These are phyloP conservation scores for Tetragonula carbonaria DNA, from an alignment of 2,888 invertebrate species.

Conservation along the genomic window DNA sequence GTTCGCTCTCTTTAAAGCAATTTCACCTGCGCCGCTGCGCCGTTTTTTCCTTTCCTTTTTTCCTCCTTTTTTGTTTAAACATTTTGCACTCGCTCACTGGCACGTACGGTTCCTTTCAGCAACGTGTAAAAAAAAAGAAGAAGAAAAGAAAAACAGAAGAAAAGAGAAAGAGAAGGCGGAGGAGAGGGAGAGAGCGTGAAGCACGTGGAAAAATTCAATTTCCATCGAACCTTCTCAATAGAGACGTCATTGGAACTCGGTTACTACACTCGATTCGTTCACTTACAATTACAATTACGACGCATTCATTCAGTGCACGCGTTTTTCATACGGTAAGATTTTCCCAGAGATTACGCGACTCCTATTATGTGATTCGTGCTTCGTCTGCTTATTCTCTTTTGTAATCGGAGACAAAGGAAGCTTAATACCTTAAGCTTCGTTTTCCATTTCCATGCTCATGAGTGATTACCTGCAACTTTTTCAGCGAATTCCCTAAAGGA, in stretches of 20 bases:
- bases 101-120: neutral
- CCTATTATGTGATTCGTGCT: slow-evolving; percentile 50
- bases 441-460: slow-evolving; percentile 31
- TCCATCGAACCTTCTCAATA: neutral
- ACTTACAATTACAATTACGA: slow-evolving; percentile 26
- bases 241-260: slow-evolving; percentile 18
- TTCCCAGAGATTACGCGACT: slow-evolving; percentile 38
- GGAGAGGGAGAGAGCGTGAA: neutral
- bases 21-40: neutral
- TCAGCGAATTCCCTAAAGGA: slow-evolving; percentile 3
- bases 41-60: neutral
- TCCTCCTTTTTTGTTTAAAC: neutral
- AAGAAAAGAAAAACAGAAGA: too few relatives aligned
- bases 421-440: slow-evolving; percentile 50
- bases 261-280: slow-evolving; percentile 21
- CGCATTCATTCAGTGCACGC: slow-evolving; percentile 5
- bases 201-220: neutral
- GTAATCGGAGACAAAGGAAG: slow-evolving; percentile 42
- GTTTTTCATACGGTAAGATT: slow-evolving; percentile 36
- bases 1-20: slow-evolving; percentile 26
- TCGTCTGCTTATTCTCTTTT: slow-evolving; percentile 54
- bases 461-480: slow-evolving; percentile 42
- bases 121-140: too few relatives aligned
- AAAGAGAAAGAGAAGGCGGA: too few relatives aligned
- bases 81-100: neutral